Conservation (phyloP, 2,888 invertebrate species). For the Drosophila borealis region DNA sequence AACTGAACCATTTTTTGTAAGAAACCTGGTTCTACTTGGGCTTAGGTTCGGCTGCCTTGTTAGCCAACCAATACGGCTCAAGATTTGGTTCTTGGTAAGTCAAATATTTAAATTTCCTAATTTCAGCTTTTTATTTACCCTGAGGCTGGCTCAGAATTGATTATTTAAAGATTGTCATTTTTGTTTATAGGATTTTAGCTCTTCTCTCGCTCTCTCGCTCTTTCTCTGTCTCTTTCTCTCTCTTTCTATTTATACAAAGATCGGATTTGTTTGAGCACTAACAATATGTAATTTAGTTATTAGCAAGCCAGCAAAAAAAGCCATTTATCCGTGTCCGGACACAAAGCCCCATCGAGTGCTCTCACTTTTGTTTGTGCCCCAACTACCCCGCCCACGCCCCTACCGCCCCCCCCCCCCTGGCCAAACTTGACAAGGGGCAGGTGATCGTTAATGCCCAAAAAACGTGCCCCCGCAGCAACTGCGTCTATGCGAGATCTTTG, state of each 20-base stretch:
- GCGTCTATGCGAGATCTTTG: slow-evolving; percentile 8
- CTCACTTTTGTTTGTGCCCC: slow-evolving; percentile 13
- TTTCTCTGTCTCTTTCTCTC: background rate
- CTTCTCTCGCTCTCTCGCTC: background rate
- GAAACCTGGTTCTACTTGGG: too few species aligned
- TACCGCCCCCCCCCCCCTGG: background rate
- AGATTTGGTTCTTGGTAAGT: too few species aligned
- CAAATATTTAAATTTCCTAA: too few species aligned
- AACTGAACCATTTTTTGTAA: too few species aligned
- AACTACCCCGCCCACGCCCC: background rate
- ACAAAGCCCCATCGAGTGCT: slow-evolving; percentile 12
- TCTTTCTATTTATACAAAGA: background rate
- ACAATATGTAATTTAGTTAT: slow-evolving; percentile 34
- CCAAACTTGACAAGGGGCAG: slow-evolving; percentile 6
- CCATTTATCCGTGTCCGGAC: slow-evolving; percentile 18
- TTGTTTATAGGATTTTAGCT: too few species aligned
- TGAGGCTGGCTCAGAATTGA: background rate
- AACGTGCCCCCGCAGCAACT: background rate
- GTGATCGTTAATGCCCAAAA: slow-evolving; percentile 8
- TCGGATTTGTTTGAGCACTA: background rate
- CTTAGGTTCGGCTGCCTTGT: too few species aligned
- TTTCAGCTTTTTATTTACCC: background rate
- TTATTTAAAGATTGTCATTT: too few species aligned
- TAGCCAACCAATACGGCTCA: too few species aligned
- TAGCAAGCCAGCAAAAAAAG: slow-evolving; percentile 22